These are phyloP conservation scores for Lepilemur ruficaudatus DNA, from an alignment of 2,797 vertebrate species.

Conservation along the genomic window DNA sequence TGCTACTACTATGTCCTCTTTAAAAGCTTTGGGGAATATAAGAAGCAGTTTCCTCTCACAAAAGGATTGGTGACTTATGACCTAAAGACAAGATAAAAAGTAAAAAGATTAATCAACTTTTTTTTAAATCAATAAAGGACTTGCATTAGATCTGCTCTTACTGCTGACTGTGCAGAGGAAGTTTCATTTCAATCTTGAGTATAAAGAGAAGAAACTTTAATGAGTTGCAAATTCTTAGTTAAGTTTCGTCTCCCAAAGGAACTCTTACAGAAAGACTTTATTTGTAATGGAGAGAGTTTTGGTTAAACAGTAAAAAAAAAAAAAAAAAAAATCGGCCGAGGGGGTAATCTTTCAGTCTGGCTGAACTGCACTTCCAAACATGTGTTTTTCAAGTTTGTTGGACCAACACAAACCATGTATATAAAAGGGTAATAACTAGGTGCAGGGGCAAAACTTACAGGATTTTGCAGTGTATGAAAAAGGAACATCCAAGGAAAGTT, in stretches of 20 bases:
- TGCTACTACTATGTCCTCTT: conserved; percentile 34
- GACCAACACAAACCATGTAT: background rate
- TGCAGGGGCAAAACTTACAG: background rate
- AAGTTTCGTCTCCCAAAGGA: background rate
- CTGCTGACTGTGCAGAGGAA: conserved; percentile 28
- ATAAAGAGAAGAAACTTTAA: conserved; percentile 45
- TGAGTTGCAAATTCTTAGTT: conserved; percentile 11
- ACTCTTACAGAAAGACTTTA: background rate
- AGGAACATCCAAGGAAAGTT: background rate
- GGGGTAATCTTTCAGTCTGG: background rate
- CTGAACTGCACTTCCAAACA: background rate
- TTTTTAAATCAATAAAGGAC: conserved; percentile 17
- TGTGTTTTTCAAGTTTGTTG: background rate
- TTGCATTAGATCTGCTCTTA: conserved; percentile 40
- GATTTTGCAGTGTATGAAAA: background rate
- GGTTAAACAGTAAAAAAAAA: background rate
- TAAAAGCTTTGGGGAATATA: conserved; percentile 42
- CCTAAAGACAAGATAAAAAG: conserved; percentile 54
- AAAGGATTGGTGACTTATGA: conserved; percentile 30
- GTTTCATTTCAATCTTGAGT: conserved; percentile 31
- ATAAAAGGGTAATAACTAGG: background rate
- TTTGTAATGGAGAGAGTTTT: background rate
- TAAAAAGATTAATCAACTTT: conserved; percentile 51
- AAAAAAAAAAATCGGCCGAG: background rate
- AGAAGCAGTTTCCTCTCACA: background rate